Percentiles rank a stretch among this genome's conserved stretches.
These are phyloP conservation scores for Holacanthus passer DNA, from an alignment of 2,113 vertebrate genomes.

Conservation along the genomic window DNA sequence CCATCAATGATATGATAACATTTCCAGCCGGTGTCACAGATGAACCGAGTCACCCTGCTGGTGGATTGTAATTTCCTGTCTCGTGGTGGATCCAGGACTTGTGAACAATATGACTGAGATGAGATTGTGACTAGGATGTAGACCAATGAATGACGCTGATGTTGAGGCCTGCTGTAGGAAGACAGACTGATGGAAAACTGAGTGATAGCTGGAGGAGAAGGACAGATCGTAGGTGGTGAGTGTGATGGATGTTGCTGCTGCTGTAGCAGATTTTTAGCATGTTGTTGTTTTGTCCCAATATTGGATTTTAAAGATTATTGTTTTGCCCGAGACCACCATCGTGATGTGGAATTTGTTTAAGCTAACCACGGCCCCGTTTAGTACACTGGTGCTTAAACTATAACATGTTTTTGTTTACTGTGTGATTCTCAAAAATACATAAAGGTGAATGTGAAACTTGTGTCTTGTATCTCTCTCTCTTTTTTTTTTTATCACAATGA, in stretches of 20 bases:
- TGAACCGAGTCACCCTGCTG: neutral
- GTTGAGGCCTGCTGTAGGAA: constrained; percentile 9
- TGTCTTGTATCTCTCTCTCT: neutral
- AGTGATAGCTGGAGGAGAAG: neutral
- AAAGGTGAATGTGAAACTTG: constrained; percentile 43
- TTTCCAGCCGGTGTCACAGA: neutral
- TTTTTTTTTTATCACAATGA: neutral
- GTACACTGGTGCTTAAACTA: constrained; percentile 34
- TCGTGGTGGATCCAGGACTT: neutral
- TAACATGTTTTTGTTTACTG: constrained; percentile 46
- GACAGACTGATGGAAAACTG: constrained; percentile 6
- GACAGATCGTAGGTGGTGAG: neutral
- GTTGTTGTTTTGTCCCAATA: constrained; percentile 28
- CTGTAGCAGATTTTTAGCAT: neutral
- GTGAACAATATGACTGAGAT: neutral
- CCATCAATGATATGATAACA: neutral
- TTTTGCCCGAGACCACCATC: constrained; percentile 14
- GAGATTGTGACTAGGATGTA: constrained; percentile 17
- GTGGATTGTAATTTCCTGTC: constrained; percentile 4
- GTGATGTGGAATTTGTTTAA: constrained; percentile 24
- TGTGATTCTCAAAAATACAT: constrained; percentile 64
- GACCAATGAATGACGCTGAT: constrained; percentile 2
- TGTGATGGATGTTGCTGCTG: constrained; percentile 23
- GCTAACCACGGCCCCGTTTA: constrained; percentile 43
- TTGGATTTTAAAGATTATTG: neutral